Evolutionary conservation across 2,888 invertebrate genomes (phyloP).

Genomic region (Oscheius onirici): DNA sequence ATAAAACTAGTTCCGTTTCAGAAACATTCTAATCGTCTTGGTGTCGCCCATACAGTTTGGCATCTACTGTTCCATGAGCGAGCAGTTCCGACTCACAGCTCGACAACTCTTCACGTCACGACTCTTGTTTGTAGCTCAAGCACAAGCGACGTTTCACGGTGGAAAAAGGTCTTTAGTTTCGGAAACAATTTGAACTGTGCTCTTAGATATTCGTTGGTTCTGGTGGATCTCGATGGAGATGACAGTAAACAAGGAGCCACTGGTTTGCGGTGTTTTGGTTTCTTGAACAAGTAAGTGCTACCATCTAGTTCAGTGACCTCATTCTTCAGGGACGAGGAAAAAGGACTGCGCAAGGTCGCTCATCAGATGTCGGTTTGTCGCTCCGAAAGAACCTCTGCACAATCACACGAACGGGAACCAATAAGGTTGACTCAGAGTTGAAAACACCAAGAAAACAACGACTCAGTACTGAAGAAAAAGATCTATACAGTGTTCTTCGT

Average conservation of each 20-base stretch:
- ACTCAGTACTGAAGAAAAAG: slow-evolving; percentile 6
- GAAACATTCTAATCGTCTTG: slow-evolving; percentile 88
- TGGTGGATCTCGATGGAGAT: slow-evolving; percentile 58
- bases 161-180: slow-evolving; percentile 50
- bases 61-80: slow-evolving; percentile 93
- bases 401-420: too few relatives aligned
- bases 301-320: too few relatives aligned
- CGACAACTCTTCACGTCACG: slow-evolving; percentile 79
- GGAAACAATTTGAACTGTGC: not conserved
- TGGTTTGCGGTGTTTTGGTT: not conserved
- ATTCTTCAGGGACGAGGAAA: too few relatives aligned
- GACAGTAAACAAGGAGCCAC: not conserved
- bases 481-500: not conserved
- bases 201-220: slow-evolving; percentile 57
- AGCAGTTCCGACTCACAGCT: slow-evolving; percentile 91
- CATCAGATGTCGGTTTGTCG: too few relatives aligned
- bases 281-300: not conserved
- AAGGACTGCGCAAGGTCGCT: too few relatives aligned
- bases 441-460: not conserved
- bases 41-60: slow-evolving; percentile 90
- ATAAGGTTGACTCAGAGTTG: not conserved
- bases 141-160: slow-evolving; percentile 64
- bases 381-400: too few relatives aligned
- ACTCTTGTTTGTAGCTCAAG: slow-evolving; percentile 60
- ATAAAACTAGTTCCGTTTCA: slow-evolving; percentile 74